Conservation (phyloP, 2,113 vertebrate species). For the Xiphorhynchus elegans region DNA sequence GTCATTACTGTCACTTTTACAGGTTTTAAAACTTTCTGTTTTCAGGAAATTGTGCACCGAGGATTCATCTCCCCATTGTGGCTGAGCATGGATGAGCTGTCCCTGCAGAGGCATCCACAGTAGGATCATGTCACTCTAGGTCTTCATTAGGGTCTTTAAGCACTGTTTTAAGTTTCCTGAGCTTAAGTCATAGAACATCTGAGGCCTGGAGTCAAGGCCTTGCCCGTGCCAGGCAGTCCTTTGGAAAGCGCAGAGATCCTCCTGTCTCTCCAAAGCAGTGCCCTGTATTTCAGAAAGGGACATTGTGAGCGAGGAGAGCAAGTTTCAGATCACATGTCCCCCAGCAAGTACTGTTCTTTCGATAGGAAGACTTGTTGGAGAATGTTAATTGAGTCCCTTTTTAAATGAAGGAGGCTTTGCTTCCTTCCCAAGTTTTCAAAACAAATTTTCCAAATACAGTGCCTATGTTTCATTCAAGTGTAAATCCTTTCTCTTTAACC, state of each 20-base stretch:
- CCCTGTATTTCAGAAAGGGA: slow-evolving; percentile 16
- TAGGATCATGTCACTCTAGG: not conserved
- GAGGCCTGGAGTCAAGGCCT: not conserved
- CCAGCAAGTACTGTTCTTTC: slow-evolving; percentile 19
- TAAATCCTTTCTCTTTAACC: slow-evolving; percentile 66
- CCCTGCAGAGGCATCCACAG: not conserved
- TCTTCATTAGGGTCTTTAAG: not conserved
- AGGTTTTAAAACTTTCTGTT: not conserved
- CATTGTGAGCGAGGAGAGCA: slow-evolving; percentile 8
- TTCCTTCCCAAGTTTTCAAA: slow-evolving; percentile 68
- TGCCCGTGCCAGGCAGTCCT: not conserved
- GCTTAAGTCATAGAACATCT: not conserved
- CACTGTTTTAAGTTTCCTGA: not conserved
- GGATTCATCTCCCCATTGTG: accelerated
- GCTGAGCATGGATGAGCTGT: not conserved
- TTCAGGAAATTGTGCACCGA: accelerated
- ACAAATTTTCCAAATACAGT: slow-evolving; percentile 55
- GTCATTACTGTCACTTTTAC: not conserved
- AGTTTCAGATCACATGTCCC: slow-evolving; percentile 14
- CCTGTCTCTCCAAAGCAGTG: not conserved
- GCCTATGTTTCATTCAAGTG: slow-evolving; percentile 63
- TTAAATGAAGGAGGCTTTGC: slow-evolving; percentile 52
- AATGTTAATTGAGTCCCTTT: slow-evolving; percentile 59
- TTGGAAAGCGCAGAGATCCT: slow-evolving; percentile 18
- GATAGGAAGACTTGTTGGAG: slow-evolving; percentile 40